Base-by-base conservation (phyloP, 1,140 invertebrate species). In the Potamilus streckersoni region DNA sequence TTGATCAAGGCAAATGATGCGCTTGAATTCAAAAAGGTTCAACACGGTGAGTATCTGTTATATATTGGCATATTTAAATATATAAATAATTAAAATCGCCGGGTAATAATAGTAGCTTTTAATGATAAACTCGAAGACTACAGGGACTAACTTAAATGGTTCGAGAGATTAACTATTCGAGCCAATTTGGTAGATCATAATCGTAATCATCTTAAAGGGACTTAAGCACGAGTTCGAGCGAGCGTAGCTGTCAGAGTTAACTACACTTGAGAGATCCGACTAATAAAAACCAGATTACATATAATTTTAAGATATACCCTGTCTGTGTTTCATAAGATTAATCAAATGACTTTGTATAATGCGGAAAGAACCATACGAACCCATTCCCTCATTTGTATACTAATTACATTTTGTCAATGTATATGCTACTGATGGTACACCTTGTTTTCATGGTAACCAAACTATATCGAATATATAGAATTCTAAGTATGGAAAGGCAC, bases 1-100 rank as follows among this genome's bases (percentile, higher is more conserved):
- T 73, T 76, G n/a, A 71, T 69, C 5, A 75, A 68, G 14, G 83
- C 82, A 13, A 23, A 75, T n/a, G 79, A 83, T 23, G 79, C 79
- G 55, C 70, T 84, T 13, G 63, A 82, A 20, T 57, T 64, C 14
- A 76, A 76, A 65, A 76, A 72, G 58, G 27, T 71, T 19, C 70
- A 68, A 57, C 67, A 76, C 62, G 69, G 69, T 71, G 31, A 6
- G 38, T 8, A 49, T 49, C 38, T 49, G 38, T 49, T 49, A 49
- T 49, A 59, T 16, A 17, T 60, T 71, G 3, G 56, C 17, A 69
- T 58, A 55, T 19, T 23, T 23, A 64, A 64, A 23, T 15, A 64
- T 19, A 3, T 20, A 64, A 14, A 31, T 31, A 20, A 64, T 19
- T 31, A 2, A 31, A 14, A 64, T 64, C 15, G 20, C 17, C 1